These are phyloP conservation scores for Apistogramma diplotaenia DNA, from an alignment of 2,113 vertebrate species.

Conservation along the genomic window DNA sequence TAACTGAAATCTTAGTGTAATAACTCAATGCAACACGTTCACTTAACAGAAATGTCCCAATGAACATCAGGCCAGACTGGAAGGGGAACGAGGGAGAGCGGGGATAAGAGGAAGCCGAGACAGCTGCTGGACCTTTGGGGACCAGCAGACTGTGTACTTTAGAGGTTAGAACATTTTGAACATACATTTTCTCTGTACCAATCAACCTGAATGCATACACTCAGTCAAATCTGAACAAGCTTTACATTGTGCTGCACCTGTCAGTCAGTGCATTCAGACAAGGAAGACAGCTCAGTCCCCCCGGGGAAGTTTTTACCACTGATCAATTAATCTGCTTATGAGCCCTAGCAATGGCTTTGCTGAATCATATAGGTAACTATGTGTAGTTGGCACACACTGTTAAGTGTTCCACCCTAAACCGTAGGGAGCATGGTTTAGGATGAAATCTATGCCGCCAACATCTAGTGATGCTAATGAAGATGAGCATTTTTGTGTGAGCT, in stretches of 20 bases:
- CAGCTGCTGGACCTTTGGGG: constrained; percentile 6
- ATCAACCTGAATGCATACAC: constrained; percentile 25
- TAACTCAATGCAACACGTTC: neutral
- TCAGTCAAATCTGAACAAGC: constrained; percentile 42
- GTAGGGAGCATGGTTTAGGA: neutral
- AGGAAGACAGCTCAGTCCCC: constrained; percentile 40
- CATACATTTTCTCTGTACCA: constrained; percentile 41
- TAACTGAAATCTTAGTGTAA: neutral
- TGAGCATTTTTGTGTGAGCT: constrained; percentile 1
- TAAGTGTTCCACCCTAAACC: no score
- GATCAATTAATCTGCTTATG: constrained; percentile 54
- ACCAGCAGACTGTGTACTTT: constrained; percentile 14
- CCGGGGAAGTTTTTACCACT: constrained; percentile 40
- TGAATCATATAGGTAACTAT: constrained; percentile 7
- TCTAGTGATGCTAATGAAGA: constrained; percentile 3
- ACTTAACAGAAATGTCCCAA: constrained; percentile 16
- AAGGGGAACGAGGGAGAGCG: constrained; percentile 31
- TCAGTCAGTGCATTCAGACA: constrained; percentile 44
- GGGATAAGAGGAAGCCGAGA: constrained; percentile 17
- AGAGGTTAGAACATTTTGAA: constrained; percentile 54
- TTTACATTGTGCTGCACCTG: constrained; percentile 51
- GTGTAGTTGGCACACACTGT: neutral
- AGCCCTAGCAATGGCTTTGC: constrained; percentile 9
- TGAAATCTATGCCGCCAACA: neutral
- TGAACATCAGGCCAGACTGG: constrained; percentile 39